phyloP scores from a whole-genome alignment of 2,113 vertebrate species.

The Pampusana beccarii region DNA sequence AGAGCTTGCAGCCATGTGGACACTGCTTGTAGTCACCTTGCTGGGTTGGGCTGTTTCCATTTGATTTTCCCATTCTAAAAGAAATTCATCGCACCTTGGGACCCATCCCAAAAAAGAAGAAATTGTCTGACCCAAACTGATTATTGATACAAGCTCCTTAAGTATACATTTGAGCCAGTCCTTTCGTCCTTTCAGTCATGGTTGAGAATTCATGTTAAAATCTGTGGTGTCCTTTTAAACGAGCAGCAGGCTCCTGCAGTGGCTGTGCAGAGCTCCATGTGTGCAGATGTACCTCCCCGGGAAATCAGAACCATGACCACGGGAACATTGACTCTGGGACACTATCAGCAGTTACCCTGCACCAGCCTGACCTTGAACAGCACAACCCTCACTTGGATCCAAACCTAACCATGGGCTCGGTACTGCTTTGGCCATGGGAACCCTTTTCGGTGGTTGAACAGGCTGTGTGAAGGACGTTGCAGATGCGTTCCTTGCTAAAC shows the following conservation, averaged over 20 bases:
- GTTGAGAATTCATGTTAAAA: neutral
- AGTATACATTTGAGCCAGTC: neutral
- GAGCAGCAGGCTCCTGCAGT: neutral
- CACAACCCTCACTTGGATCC: neutral
- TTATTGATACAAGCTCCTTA: neutral
- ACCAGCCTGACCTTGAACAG: neutral
- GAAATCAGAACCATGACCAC: neutral
- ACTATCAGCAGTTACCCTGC: neutral
- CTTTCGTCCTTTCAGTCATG: neutral
- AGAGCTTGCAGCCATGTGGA: neutral
- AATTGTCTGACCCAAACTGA: neutral
- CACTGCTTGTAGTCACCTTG: neutral
- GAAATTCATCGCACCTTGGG: neutral
- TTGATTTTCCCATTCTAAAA: neutral
- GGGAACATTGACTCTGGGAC: neutral
- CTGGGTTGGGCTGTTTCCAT: neutral
- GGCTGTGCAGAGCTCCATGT: neutral
- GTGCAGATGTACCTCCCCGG: neutral
- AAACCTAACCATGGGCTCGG: accelerated
- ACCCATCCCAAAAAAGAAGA: neutral
- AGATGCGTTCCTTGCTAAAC: neutral
- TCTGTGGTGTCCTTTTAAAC: neutral
- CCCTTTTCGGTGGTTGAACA: neutral
- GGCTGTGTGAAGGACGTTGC: neutral
- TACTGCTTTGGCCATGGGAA: neutral